Evolutionary conservation across 2,113 vertebrate species (phyloP).

Genomic region (Xiphophorus hellerii): DNA sequence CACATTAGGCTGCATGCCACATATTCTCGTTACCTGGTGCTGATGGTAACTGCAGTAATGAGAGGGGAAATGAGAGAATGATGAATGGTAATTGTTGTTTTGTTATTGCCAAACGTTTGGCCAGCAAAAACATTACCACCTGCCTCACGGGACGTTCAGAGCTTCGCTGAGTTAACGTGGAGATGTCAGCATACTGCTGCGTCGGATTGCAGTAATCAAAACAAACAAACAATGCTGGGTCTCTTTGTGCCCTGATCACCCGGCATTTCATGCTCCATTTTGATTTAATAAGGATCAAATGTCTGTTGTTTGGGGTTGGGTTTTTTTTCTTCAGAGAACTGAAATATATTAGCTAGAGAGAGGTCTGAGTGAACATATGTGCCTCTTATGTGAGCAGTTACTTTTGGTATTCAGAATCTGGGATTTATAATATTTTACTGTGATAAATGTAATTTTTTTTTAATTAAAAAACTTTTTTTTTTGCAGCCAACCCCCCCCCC

Average conservation of each 20-base stretch:
- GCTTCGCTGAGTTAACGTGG: conserved; percentile 53
- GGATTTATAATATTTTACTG: conserved; percentile 4
- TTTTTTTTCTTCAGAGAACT: conserved; percentile 41
- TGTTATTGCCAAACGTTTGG: conserved; percentile 62
- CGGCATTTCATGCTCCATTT: conserved; percentile 74
- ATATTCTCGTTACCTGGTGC: conserved; percentile 62
- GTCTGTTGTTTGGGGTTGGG: conserved; percentile 28
- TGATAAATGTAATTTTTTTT: neutral
- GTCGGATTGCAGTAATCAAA: conserved; percentile 64
- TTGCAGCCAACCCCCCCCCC: no score
- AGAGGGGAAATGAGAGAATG: conserved; percentile 63
- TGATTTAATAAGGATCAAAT: conserved; percentile 77
- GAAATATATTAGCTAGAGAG: conserved; percentile 62
- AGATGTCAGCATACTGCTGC: conserved; percentile 49
- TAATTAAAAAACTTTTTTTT: no score
- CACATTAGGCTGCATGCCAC: conserved; percentile 47
- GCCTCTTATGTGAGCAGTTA: conserved; percentile 39
- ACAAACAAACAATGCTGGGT: conserved; percentile 57
- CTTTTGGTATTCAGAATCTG: conserved; percentile 23
- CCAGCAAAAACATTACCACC: conserved; percentile 47
- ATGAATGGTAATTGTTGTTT: conserved; percentile 68
- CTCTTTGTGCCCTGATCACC: conserved; percentile 54
- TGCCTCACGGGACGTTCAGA: conserved; percentile 29
- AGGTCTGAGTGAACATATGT: conserved; percentile 52
- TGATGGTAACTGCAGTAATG: conserved; percentile 60